Evolutionary conservation across 2,888 invertebrate genomes (phyloP).

Genomic region (Leptinotarsa peninsularis): DNA sequence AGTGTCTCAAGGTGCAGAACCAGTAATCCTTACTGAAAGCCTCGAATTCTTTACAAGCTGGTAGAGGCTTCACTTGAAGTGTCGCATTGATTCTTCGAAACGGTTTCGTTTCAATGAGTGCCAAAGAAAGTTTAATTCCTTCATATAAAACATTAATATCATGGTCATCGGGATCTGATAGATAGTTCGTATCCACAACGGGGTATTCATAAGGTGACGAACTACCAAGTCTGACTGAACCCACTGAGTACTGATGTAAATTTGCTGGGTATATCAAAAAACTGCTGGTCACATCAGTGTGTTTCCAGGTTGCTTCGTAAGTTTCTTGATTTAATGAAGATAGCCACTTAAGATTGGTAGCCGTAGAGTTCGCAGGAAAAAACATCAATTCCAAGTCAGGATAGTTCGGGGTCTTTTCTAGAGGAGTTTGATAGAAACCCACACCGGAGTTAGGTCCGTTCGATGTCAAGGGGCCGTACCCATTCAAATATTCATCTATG

Average conservation of each 20-base stretch:
- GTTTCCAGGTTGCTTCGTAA: conserved; percentile 61
- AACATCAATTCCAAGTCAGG: conserved; percentile 35
- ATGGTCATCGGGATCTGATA: conserved; percentile 67
- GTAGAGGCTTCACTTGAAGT: conserved; percentile 49
- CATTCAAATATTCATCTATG: conserved; percentile 66
- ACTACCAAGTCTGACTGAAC: conserved; percentile 69
- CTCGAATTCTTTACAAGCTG: conserved; percentile 25
- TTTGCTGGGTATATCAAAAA: conserved; percentile 26
- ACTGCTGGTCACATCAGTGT: conserved; percentile 44
- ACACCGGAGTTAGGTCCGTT: conserved; percentile 28
- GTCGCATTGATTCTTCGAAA: conserved; percentile 69
- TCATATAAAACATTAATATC: conserved; percentile 70
- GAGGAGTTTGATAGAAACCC: conserved; percentile 27
- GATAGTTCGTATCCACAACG: conserved; percentile 76
- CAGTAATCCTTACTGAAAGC: conserved; percentile 36
- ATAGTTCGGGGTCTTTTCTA: conserved; percentile 20
- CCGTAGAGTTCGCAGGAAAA: conserved; percentile 66
- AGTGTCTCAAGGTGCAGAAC: conserved; percentile 39
- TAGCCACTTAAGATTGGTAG: conserved; percentile 64
- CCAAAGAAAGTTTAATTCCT: conserved; percentile 64
- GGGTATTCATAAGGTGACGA: conserved; percentile 56
- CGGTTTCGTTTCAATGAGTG: conserved; percentile 67
- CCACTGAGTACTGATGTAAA: conserved; percentile 65
- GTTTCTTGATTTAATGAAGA: conserved; percentile 51
- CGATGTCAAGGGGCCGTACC: conserved; percentile 35